Evolutionary conservation across 2,888 invertebrate species (phyloP), one percentile per base, ranked within the genome.

Genomic region (Drosophila paranaensis): DNA sequence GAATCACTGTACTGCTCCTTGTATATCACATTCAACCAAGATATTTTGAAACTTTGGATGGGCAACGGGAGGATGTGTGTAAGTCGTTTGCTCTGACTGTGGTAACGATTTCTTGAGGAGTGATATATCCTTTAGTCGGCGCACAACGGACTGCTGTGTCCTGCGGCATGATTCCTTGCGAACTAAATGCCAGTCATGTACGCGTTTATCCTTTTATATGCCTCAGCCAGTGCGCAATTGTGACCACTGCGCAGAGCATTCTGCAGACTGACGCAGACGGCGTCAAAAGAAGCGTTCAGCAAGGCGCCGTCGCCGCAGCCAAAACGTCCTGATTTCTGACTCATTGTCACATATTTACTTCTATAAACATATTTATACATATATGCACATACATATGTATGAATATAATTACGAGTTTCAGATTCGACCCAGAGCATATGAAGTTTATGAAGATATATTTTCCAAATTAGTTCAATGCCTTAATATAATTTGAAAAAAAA

Each of bases 301-400:
- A 91, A 91, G 74, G 89, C 82, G 84, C 82, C 81, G 86, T 75
- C 82, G 84, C 83, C 82, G 81, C 82, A 89, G 91, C 91, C 53
- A 39, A 90, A 90, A 80, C 80, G 87, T 85, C 88, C 90, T 88
- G 90, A 80, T 84, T 85, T 81, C 90, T 91, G 88, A 82, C 87
- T 88, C 81, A 79, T 77, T 74, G 65, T 51, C 48, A 71, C 65
- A 58, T 55, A 69, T 51, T 46, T 51, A 35, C 9, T 20, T 35
- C 16, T 20, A 20, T 35, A 35, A 3, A 30, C 30, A 6, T 35
- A 16, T 16, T 16, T 33, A 50, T 50, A 30, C 16, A 16, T 50
- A 11, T 11, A 33, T 33, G 10, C 0, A n/a, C n/a, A n/a, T 20
- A 20, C 20, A 20, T 20, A 2, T 20, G 20, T 20, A 2, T 20